phyloP scores from a whole-genome alignment of 1,140 invertebrate species.

The Lucilia sericata region DNA sequence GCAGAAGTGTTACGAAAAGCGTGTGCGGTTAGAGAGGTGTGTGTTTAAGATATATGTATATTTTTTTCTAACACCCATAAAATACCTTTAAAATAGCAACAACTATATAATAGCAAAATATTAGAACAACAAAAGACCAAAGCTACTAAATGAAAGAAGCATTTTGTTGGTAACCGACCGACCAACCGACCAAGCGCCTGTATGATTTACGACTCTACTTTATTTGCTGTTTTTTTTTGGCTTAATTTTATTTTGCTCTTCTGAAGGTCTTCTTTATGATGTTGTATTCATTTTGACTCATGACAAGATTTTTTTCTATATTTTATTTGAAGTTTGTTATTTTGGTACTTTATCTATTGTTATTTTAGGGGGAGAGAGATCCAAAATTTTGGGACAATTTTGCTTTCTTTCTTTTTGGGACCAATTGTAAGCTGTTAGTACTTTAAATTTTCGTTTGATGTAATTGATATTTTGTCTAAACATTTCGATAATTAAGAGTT shows the following conservation, averaged over 20 bases:
- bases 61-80: neutral
- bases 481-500: no score
- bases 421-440: no score
- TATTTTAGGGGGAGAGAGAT: neutral
- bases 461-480: no score
- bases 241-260: neutral
- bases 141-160: neutral
- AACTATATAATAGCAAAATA: neutral
- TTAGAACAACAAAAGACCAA: neutral
- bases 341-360: neutral
- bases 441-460: no score
- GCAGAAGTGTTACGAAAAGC: neutral
- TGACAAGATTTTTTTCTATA: neutral
- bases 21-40: neutral
- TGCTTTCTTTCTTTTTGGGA: neutral
- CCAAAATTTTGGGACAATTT: no score
- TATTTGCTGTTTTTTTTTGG: neutral
- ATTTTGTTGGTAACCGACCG: neutral
- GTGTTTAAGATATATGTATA: neutral
- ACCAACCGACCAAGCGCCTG: no score
- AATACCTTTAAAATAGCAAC: neutral
- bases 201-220: slow-evolving; percentile 1
- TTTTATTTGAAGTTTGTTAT: neutral
- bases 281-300: neutral
- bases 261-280: neutral